Evolutionary conservation across 1,140 invertebrate species (phyloP).

Genomic region (Heliothis subflexa): DNA sequence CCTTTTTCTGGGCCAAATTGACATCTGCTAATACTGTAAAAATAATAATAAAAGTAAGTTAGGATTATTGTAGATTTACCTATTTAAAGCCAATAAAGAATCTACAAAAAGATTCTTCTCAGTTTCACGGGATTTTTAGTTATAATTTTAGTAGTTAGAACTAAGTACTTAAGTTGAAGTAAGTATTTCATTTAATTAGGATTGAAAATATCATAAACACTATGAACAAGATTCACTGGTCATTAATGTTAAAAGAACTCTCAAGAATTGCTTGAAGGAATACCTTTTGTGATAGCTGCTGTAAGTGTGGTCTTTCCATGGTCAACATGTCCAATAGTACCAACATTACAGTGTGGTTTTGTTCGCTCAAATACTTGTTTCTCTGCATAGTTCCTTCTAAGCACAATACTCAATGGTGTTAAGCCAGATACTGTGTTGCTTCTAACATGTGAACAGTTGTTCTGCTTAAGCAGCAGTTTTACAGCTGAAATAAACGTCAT

Average conservation of each 20-base stretch:
- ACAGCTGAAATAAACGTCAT: constrained; percentile 64
- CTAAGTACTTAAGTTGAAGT: no score
- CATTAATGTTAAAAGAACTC: background rate
- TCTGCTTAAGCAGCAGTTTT: constrained; percentile 76
- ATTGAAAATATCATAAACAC: background rate
- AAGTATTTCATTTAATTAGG: no score
- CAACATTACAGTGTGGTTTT: constrained; percentile 99
- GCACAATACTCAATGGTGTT: constrained; percentile 74
- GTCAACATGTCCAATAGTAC: constrained; percentile 99
- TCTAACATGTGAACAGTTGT: constrained; percentile 66
- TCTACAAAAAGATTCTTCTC: no score
- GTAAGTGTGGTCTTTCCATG: constrained; percentile 99
- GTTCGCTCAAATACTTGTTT: constrained; percentile 92
- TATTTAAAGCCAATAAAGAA: no score
- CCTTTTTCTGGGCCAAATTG: constrained; percentile 93
- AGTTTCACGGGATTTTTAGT: no score
- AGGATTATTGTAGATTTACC: no score
- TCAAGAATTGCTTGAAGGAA: background rate
- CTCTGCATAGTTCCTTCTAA: constrained; percentile 88
- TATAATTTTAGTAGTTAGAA: no score
- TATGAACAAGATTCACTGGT: background rate
- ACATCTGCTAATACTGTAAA: constrained; percentile 91
- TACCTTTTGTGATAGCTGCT: constrained; percentile 97
- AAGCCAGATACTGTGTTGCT: constrained; percentile 62
- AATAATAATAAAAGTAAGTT: background rate